Conservation (phyloP, 2,797 vertebrate genomes). For the Oreortyx pictus region DNA sequence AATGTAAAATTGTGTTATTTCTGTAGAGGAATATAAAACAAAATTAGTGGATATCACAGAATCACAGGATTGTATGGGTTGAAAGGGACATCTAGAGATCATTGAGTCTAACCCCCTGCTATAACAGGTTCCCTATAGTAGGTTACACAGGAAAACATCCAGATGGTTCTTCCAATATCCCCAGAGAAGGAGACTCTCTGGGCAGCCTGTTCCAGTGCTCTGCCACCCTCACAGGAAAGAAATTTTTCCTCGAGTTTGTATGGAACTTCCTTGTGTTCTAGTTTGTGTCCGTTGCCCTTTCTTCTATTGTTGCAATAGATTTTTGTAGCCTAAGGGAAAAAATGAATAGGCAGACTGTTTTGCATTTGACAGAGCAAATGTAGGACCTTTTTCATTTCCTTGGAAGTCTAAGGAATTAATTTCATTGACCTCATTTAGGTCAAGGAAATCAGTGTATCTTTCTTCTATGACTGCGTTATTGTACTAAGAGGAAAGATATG, state of each 20-base stretch:
- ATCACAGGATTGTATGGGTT: too few species aligned
- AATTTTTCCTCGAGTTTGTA: too few species aligned
- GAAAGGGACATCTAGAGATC: too few species aligned
- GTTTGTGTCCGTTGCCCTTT: too few species aligned
- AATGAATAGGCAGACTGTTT: not conserved
- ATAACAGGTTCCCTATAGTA: too few species aligned
- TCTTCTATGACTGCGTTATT: not conserved
- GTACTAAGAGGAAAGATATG: not conserved
- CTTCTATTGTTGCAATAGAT: not conserved
- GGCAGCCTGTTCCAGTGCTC: too few species aligned
- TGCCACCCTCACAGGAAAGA: too few species aligned
- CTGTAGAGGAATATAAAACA: not conserved
- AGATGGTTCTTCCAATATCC: too few species aligned
- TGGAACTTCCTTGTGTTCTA: too few species aligned
- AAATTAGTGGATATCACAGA: not conserved
- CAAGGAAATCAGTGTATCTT: not conserved
- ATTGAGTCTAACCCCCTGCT: too few species aligned
- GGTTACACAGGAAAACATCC: too few species aligned
- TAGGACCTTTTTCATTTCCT: not conserved
- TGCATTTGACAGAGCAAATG: not conserved
- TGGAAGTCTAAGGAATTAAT: not conserved
- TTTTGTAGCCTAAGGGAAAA: not conserved
- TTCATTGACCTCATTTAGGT: not conserved
- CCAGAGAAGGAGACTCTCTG: too few species aligned
- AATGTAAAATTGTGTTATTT: not conserved